Evolutionary conservation across 2,888 invertebrate species (phyloP), one percentile per base, ranked within the genome.

Genomic region (Leucoma salicis): DNA sequence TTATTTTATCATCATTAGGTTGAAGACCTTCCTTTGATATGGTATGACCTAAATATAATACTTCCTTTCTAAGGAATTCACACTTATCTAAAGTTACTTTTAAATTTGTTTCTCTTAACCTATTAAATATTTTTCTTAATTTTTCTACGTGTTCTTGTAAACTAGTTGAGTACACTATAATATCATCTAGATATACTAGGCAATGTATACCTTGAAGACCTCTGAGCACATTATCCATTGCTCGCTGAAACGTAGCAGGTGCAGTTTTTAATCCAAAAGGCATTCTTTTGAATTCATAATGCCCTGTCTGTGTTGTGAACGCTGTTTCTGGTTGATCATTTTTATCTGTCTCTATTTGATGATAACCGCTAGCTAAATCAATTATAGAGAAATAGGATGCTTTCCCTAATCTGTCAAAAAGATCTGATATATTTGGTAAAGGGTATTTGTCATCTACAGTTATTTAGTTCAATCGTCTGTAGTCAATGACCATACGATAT

Each of bases 401-500:
- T 36, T 40, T 14, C 4, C 57, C 57, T 34, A 61, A 32, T 33
- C 38, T 56, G 13, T 56, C 59, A 28, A 58, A 56, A n/a, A 53
- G 5, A 12, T 56, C 46, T 0, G 18, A 41, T 4, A 55, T 55
- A 31, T 57, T 50, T 1, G 55, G 53, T 16, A 57, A 11, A 0
- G 56, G 56, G 11, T 55, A 58, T 42, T 53, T 57, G n/a, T n/a
- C n/a, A n/a, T n/a, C 38, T 1, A 10, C n/a, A 3, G 38, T 31
- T 1, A 38, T 31, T 21, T 55, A 53, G 25, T 58, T 54, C 2
- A 57, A 31, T 16, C 72, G 66, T 28, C 72, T 39, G 42, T 72
- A 79, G 44, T 79, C 77, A 1, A 77, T 64, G 2, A 79, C 78
- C 14, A 78, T 44, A 14, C 51, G 18, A 6, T 12, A 37, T 18